Conservation (phyloP, 2,797 vertebrate species). For the Trematomus bernacchii region DNA sequence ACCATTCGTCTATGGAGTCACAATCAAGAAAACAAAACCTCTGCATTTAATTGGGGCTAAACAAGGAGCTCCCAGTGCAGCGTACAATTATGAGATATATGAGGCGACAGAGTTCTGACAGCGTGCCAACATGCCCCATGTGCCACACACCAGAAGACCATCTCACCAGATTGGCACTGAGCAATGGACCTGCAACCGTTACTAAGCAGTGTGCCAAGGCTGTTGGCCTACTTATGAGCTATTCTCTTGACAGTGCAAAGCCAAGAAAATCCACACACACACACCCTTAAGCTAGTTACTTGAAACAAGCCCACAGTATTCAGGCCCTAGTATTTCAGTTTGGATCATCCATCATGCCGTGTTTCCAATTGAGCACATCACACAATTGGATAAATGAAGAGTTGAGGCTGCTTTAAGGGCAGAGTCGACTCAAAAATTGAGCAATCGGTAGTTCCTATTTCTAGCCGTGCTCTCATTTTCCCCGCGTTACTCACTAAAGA, state of each 20-base stretch:
- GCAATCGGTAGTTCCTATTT: constrained; percentile 56
- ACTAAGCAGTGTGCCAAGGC: constrained; percentile 69
- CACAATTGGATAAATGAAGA: constrained; percentile 46
- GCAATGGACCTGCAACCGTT: constrained; percentile 69
- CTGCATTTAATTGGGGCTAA: constrained; percentile 68
- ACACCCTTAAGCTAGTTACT: constrained; percentile 42
- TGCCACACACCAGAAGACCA: constrained; percentile 66
- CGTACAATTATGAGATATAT: constrained; percentile 75
- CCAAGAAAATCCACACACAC: constrained; percentile 45
- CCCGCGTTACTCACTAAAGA: constrained; percentile 61
- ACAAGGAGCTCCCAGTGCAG: constrained; percentile 62
- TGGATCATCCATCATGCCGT: constrained; percentile 21
- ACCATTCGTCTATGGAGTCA: constrained; percentile 51
- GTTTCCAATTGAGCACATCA: constrained; percentile 27
- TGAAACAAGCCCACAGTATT: constrained; percentile 47
- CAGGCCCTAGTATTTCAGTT: constrained; percentile 46
- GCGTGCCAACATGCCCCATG: constrained; percentile 62
- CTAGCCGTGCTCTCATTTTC: constrained; percentile 48
- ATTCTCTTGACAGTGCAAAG: constrained; percentile 62
- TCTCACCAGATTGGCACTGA: constrained; percentile 71
- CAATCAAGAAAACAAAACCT: constrained; percentile 62
- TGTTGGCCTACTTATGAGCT: constrained; percentile 72
- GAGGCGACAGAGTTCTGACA: constrained; percentile 66
- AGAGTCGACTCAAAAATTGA: constrained; percentile 40
- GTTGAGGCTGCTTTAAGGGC: constrained; percentile 17